These are phyloP conservation scores for Apocrypta bakeri DNA, from an alignment of 1,140 invertebrate genomes.

Conservation along the genomic window DNA sequence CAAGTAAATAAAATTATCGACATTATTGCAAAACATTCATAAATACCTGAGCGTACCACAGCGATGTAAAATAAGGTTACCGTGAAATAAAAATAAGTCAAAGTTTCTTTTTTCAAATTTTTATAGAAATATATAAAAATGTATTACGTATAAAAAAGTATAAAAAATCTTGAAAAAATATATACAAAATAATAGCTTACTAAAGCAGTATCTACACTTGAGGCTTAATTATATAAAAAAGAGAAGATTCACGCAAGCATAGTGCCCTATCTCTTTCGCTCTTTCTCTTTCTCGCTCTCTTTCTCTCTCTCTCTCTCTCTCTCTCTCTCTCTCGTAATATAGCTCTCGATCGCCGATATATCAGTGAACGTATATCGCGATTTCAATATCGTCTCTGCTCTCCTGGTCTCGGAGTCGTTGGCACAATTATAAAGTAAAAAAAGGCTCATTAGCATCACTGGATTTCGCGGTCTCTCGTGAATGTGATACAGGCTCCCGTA, in stretches of 20 bases:
- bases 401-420: constrained; percentile 43
- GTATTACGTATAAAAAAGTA: constrained; percentile 66
- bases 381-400: constrained; percentile 23
- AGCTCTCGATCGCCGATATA: neutral
- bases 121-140: constrained; percentile 56
- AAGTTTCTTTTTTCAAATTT: constrained; percentile 15
- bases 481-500: neutral
- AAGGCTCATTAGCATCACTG: constrained; percentile 8
- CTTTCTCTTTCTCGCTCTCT: constrained; percentile 6
- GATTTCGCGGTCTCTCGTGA: neutral
- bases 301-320: neutral
- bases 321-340: neutral
- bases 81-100: constrained; percentile 12
- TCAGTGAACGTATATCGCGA: constrained; percentile 15
- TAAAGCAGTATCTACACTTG: constrained; percentile 68
- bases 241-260: constrained; percentile 43
- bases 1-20: too few relatives aligned
- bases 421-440: constrained; percentile 46
- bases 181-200: constrained; percentile 71
- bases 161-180: constrained; percentile 65
- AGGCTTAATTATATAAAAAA: constrained; percentile 48
- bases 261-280: neutral
- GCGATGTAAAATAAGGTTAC: too few relatives aligned
- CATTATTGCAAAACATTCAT: too few relatives aligned
- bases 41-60: too few relatives aligned